Base-by-base conservation (phyloP, 2,888 invertebrate genomes). In the Hydropsyche betteni region DNA sequence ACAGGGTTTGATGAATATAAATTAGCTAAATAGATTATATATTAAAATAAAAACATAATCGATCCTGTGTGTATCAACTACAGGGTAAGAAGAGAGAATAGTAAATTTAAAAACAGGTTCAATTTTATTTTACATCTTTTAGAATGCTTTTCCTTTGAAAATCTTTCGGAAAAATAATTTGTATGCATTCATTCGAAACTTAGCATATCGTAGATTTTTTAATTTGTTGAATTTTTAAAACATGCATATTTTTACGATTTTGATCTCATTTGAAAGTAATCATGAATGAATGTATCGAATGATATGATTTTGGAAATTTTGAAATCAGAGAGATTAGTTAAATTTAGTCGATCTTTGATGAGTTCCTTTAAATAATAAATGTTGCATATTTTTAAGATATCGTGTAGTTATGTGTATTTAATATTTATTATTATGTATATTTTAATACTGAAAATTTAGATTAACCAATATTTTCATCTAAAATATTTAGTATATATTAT, bases 361-460 rank as follows among this genome's bases (percentile, higher is more conserved):
- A 77, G 76, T 78, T 77, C 78, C 76, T 78, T 78, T 73, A 70
- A 68, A 61, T 50, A 75, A 73, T 78, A 75, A 74, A 77, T 75
- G 78, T 78, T 78, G 75, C 75, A 55, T 78, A 78, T 68, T 78
- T 78, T 70, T 78, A 78, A 78, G 77, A 52, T 50, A 36, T 58
- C 34, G 55, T 55, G 71, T 72, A 72, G 72, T 38, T 16, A 72
- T 50, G 58, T 50, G 72, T 72, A 72, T 7, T 58, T 72, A 53
- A 72, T 58, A 72, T 44, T 53, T 70, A 53, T 72, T 52, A 72
- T 58, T 72, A 70, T 53, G 55, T 72, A 58, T 72, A 72, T 72
- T 72, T 72, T 72, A 72, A 34, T 72, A 72, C 55, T 36, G 72
- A 72, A 44, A 72, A n/a, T 5, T 44, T 44, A 44, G 44, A 44